Conservation (phyloP, 2,888 invertebrate genomes). For the Teleogryllus oceanicus region DNA sequence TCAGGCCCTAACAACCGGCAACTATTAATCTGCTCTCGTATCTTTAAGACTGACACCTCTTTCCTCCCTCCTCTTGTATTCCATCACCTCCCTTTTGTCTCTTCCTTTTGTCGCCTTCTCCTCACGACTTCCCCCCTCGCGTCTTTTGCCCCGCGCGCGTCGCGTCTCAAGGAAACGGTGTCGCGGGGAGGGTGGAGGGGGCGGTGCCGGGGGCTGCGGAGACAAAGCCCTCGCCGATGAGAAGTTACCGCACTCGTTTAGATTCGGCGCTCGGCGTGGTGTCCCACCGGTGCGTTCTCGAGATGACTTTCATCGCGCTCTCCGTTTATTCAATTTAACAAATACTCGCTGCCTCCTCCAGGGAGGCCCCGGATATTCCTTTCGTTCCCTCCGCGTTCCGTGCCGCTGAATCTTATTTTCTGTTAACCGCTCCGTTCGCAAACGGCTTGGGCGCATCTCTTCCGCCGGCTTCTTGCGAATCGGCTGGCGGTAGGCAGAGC, state of each 20-base stretch:
- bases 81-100: background rate
- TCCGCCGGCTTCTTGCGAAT: too few species aligned
- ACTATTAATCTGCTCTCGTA: slow-evolving; percentile 27
- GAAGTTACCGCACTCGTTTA: background rate
- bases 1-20: slow-evolving; percentile 19
- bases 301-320: background rate
- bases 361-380: too few species aligned
- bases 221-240: slow-evolving; percentile 1
- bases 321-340: background rate
- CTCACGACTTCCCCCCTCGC: background rate
- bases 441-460: too few species aligned
- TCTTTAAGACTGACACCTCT: slow-evolving; percentile 27
- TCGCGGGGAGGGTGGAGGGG: background rate
- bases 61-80: slow-evolving; percentile 19
- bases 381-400: too few species aligned
- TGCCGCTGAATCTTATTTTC: too few species aligned
- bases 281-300: background rate
- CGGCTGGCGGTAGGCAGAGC: too few species aligned
- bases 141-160: background rate
- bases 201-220: background rate
- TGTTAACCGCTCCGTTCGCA: too few species aligned
- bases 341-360: too few species aligned
- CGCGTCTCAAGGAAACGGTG: background rate
- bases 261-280: too few species aligned
- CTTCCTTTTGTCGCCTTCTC: background rate